A percentile compares a stretch with the other conserved stretches of the same genome.
phyloP scores from a whole-genome alignment of 2,888 invertebrate genomes.

The Drosophila monieri region DNA sequence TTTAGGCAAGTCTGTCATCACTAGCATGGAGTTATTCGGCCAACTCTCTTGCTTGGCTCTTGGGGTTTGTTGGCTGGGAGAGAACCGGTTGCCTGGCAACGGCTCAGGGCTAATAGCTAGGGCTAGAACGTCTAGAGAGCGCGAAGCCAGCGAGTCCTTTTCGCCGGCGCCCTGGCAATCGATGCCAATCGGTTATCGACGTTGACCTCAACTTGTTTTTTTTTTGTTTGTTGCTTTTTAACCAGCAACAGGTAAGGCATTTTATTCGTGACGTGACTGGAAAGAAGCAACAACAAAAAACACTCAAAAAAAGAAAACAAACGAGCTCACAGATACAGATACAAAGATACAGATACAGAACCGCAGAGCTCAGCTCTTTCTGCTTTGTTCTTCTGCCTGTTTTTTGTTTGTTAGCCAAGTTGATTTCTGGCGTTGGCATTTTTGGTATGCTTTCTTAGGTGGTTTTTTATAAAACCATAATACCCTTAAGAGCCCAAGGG shows the following conservation, averaged over 20 bases:
- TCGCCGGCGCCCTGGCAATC: constrained; percentile 35
- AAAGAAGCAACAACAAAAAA: constrained; percentile 13
- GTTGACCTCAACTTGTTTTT: constrained; percentile 14
- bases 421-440: constrained; percentile 33
- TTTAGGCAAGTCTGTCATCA: background rate
- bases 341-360: constrained; percentile 16
- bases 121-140: constrained; percentile 40
- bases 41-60: background rate
- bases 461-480: constrained; percentile 14
- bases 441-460: constrained; percentile 40
- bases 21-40: constrained; percentile 2
- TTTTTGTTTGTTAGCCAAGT: constrained; percentile 26
- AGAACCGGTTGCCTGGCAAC: constrained; percentile 35
- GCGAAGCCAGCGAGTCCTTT: constrained; percentile 39
- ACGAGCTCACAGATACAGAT: constrained; percentile 36
- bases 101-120: constrained; percentile 22
- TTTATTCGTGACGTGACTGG: constrained; percentile 23
- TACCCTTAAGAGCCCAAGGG: background rate
- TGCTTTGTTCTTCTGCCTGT: constrained; percentile 23
- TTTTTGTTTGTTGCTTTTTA: constrained; percentile 52
- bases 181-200: constrained; percentile 30
- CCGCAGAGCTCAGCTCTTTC: constrained; percentile 27
- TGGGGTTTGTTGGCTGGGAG: constrained; percentile 1
- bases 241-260: constrained; percentile 43
- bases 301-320: constrained; percentile 6